Evolutionary conservation across 2,888 invertebrate genomes (phyloP), one percentile per base, ranked within the genome.

Genomic region (Galerucella pusilla): DNA sequence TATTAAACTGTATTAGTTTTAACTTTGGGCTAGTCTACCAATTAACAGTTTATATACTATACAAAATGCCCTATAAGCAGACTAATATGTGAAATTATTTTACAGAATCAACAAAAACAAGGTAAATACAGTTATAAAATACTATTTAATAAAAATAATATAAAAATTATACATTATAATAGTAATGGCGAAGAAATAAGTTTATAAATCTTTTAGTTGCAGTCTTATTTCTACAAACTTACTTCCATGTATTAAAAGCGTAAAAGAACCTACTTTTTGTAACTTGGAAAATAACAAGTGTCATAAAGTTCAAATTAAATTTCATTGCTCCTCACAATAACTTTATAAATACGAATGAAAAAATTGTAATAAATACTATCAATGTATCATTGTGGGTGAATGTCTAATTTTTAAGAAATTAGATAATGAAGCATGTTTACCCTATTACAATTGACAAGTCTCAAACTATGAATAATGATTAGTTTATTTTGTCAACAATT

Each of bases 81-180:
- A 42, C 35, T 9, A 42, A 42, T 9, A 7, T 7, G 7, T 7
- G 1, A 9, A 42, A 42, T 2, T 9, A 42, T 42, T 9, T 42
- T 42, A 42, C 35, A 7, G 49, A 59, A 59, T 59, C 20, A 60
- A 60, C 7, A 1, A 25, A 60, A 25, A 25, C 20, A 61, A 14
- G 1, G 9, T 12, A 35, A 16, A 61, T 14, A 35, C 12, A 45
- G 46, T 45, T 49, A 65, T 46, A 65, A 65, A 65, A 65, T 16
- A 65, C 16, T 46, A 65, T 65, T 65, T 65, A 65, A 65, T 65
- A 65, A 65, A 63, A 65, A 49, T 65, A 65, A 65, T 65, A 65
- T 65, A 63, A 65, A 65, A 65, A 65, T 65, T 20, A 65, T 65
- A 46, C 64, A 65, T 46, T 65, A 65, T 20, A 20, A 20, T 20